These are phyloP conservation scores for Ctenicera cuprea DNA, from an alignment of 2,888 invertebrate species.

Conservation along the genomic window DNA sequence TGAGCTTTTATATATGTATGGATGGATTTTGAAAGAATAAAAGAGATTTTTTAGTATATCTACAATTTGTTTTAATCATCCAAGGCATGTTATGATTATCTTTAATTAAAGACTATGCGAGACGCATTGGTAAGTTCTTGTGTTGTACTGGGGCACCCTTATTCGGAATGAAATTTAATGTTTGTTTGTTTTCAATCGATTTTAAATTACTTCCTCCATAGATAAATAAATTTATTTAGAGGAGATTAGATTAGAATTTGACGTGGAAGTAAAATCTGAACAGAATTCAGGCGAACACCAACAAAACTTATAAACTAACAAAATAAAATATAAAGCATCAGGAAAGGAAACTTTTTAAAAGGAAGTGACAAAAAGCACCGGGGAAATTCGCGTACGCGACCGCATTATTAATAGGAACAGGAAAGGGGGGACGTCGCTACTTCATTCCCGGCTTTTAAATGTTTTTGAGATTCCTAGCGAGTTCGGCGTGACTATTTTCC, in stretches of 20 bases:
- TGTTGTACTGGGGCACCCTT: too few relatives aligned
- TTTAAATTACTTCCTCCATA: too few relatives aligned
- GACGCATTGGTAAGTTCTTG: too few relatives aligned
- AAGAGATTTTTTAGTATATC: too few relatives aligned
- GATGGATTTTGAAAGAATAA: too few relatives aligned
- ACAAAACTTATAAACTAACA: slow-evolving; percentile 56
- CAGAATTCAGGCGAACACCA: slow-evolving; percentile 43
- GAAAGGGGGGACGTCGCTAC: slow-evolving; percentile 48
- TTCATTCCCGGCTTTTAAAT: slow-evolving; percentile 54
- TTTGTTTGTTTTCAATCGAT: too few relatives aligned
- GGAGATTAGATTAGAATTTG: slow-evolving; percentile 37
- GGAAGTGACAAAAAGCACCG: slow-evolving; percentile 55
- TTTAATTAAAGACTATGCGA: too few relatives aligned
- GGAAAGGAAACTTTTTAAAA: slow-evolving; percentile 55
- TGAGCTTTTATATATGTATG: too few relatives aligned
- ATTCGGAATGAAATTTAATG: too few relatives aligned
- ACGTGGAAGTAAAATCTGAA: slow-evolving; percentile 36
- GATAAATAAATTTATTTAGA: too few relatives aligned
- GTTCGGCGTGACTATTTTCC: slow-evolving; percentile 52
- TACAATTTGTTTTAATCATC: too few relatives aligned
- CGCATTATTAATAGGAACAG: slow-evolving; percentile 55
- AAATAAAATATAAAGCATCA: slow-evolving; percentile 56
- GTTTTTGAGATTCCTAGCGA: slow-evolving; percentile 54
- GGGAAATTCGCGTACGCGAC: slow-evolving; percentile 57
- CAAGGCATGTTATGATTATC: too few relatives aligned